Evolutionary conservation across 2,113 vertebrate genomes (phyloP).

Genomic region (Stigmatopora nigra): DNA sequence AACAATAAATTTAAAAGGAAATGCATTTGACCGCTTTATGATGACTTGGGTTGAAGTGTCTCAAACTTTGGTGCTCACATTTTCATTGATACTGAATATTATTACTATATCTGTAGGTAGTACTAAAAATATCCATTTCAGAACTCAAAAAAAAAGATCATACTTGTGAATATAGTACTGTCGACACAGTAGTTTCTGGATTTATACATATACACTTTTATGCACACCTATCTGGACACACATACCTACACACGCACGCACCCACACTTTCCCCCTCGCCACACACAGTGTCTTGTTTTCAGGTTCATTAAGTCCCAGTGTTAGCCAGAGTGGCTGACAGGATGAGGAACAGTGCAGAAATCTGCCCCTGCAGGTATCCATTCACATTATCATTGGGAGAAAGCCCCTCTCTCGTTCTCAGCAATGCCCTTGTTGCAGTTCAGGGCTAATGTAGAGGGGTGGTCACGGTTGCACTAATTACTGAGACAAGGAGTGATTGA

Average conservation of each 20-base stretch:
- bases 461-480: constrained; percentile 84
- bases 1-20: background rate
- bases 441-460: constrained; percentile 77
- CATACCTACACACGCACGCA: constrained; percentile 36
- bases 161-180: constrained; percentile 7
- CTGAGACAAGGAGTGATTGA: constrained; percentile 83
- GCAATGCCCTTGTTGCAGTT: constrained; percentile 81
- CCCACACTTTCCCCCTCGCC: constrained; percentile 65
- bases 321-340: constrained; percentile 87
- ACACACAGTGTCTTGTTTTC: constrained; percentile 80
- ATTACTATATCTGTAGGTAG: background rate
- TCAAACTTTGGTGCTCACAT: background rate
- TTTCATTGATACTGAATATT: background rate
- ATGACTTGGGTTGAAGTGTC: constrained; percentile 45
- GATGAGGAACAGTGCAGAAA: constrained; percentile 81
- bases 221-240: constrained; percentile 35
- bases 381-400: constrained; percentile 89
- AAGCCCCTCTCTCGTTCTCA: constrained; percentile 81
- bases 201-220: constrained; percentile 32
- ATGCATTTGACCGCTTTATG: constrained; percentile 37
- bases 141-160: background rate
- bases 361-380: constrained; percentile 91
- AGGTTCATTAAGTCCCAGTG: constrained; percentile 95
- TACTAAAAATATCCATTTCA: background rate
- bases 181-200: constrained; percentile 33